A percentile compares a stretch with the other conserved stretches of the same genome.
phyloP scores from a whole-genome alignment of 2,888 invertebrate species.

The Polietes domitor region DNA sequence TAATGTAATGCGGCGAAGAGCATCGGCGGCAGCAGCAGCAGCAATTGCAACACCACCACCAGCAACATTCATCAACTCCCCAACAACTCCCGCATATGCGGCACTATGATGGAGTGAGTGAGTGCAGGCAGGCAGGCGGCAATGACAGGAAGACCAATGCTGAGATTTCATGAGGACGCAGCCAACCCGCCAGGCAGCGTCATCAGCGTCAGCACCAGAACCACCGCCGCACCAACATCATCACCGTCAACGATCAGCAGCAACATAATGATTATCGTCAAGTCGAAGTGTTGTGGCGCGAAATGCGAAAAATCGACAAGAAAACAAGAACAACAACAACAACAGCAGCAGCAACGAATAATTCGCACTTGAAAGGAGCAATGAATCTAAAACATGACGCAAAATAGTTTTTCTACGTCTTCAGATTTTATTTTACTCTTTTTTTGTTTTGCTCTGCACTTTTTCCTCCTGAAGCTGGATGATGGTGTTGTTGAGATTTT shows the following conservation, averaged over 20 bases:
- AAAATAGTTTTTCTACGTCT: slow-evolving; percentile 67
- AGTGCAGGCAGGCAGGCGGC: slow-evolving; percentile 8
- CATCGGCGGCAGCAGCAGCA: slow-evolving; percentile 28
- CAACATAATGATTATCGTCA: slow-evolving; percentile 62
- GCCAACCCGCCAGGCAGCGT: background rate
- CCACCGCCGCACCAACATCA: slow-evolving; percentile 41
- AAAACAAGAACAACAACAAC: background rate
- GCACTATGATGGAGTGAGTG: background rate
- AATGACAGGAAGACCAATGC: slow-evolving; percentile 61
- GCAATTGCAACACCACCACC: slow-evolving; percentile 17
- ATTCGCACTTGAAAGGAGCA: slow-evolving; percentile 68
- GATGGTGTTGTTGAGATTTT: slow-evolving; percentile 29
- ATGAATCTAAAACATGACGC: slow-evolving; percentile 70
- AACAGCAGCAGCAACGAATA: slow-evolving; percentile 47
- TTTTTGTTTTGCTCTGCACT: background rate
- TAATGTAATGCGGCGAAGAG: slow-evolving; percentile 48
- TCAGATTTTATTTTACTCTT: slow-evolving; percentile 54
- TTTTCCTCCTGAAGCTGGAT: background rate
- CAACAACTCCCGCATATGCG: slow-evolving; percentile 67
- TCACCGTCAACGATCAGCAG: slow-evolving; percentile 21
- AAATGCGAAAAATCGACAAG: slow-evolving; percentile 43
- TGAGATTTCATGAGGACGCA: slow-evolving; percentile 47
- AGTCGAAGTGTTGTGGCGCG: slow-evolving; percentile 56
- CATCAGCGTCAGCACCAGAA: background rate
- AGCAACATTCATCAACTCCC: slow-evolving; percentile 49